Base-by-base conservation (phyloP, 2,113 vertebrate species). In the Cephalopterus ornatus region DNA sequence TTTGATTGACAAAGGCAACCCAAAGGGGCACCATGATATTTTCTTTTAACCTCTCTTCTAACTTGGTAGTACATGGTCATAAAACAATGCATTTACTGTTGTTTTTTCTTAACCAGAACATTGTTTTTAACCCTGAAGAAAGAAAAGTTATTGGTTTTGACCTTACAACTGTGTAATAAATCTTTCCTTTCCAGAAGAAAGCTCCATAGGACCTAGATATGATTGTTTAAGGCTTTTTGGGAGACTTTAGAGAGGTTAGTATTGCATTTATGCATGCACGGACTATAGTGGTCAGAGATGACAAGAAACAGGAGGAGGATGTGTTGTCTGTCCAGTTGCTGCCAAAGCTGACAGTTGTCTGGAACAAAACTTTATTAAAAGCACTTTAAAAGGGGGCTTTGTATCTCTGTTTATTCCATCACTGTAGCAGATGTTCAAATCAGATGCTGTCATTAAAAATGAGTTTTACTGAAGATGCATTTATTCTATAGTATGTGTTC, bases 341-440 rank as follows among this genome's bases (percentile, higher is more conserved):
- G 75, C 50, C 67, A 63, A 59, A 88, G 52, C 65, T 85, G 53
- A 30, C 52, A 65, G 49, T 82, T 89, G 6, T 80, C 78, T 85
- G 62, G 67, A 79, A 66, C 44, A 70, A 58, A 92, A 89, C 59
- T 88, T 90, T 62, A 84, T 86, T 94, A 91, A 88, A 95, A 88
- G 15, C 41, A 47, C 52, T 84, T 88, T 52, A 74, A 86, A 80
- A 74, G 52, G 67, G 41, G 50, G 52, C 55, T 95, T 93, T 71
- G 50, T 90, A 26, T 88, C 13, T 85, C 33, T 68, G 59, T 55
- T 95, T 77, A 62, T 86, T 86, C 39, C 0, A 0, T 92, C 85
- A 47, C 59, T 58, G 59, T 73, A 80, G 59, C 52, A 93, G 85
- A 76, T 74, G 82, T 93, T 92, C 68, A 77, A 4, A 62, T 92